A percentile compares a stretch with the other conserved stretches of the same genome.
These are phyloP conservation scores for Zaprionus obscuricornis DNA, from an alignment of 2,888 invertebrate species.

Conservation along the genomic window DNA sequence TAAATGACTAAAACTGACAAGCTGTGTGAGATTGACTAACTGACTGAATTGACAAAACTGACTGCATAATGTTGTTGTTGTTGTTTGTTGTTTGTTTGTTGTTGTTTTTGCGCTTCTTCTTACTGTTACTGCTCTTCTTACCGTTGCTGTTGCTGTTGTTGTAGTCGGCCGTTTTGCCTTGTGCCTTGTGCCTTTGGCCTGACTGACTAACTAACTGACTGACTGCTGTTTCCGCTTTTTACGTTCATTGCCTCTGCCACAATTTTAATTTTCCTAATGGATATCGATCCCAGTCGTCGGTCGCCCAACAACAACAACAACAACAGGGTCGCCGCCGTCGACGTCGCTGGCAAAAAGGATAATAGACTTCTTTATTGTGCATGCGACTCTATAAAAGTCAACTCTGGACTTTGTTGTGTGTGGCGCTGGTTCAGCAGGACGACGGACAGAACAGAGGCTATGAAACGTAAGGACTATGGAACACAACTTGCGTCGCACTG, in stretches of 20 bases:
- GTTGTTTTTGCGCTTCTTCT: neutral
- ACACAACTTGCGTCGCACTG: conserved; percentile 27
- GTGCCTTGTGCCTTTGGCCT: conserved; percentile 25
- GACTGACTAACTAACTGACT: conserved; percentile 52
- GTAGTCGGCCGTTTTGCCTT: conserved; percentile 11
- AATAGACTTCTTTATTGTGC: conserved; percentile 82
- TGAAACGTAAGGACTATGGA: conserved; percentile 60
- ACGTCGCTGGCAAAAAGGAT: conserved; percentile 74
- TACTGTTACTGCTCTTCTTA: neutral
- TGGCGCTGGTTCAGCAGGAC: conserved; percentile 39
- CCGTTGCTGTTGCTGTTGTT: conserved; percentile 3
- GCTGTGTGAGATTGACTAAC: too few relatives aligned
- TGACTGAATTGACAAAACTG: conserved; percentile 17
- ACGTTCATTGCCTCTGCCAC: conserved; percentile 83
- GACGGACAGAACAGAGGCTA: conserved; percentile 16
- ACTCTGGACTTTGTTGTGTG: conserved; percentile 78
- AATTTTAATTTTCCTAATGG: conserved; percentile 84
- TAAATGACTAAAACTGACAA: too few relatives aligned
- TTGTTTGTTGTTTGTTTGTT: conserved; percentile 9
- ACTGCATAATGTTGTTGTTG: conserved; percentile 14
- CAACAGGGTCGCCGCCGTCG: conserved; percentile 27
- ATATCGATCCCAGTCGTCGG: conserved; percentile 82
- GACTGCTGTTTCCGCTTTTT: conserved; percentile 76
- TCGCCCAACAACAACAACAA: conserved; percentile 54
- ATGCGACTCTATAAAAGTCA: conserved; percentile 83